Evolutionary conservation across 2,888 invertebrate genomes (phyloP).

Genomic region (Rambutsinella grinnellia): DNA sequence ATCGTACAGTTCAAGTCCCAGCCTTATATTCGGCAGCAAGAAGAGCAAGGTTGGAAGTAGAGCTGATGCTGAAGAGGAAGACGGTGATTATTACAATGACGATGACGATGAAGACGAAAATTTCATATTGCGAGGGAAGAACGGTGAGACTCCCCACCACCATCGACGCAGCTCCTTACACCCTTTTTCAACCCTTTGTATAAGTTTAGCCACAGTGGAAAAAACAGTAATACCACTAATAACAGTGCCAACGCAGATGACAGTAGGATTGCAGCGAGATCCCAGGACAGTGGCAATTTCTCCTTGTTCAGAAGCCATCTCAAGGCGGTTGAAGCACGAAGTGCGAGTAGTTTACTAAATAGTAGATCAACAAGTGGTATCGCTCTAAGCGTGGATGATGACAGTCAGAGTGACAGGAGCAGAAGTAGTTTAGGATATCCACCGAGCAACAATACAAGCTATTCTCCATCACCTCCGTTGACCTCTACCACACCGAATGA

Average conservation of each 20-base stretch:
- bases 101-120: constrained; percentile 26
- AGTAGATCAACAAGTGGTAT: constrained; percentile 33
- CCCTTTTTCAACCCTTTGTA: constrained; percentile 57
- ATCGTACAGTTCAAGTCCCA: constrained; percentile 62
- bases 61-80: constrained; percentile 8
- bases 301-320: constrained; percentile 33
- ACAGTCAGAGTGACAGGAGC: constrained; percentile 57
- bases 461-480: constrained; percentile 50
- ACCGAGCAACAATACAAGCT: constrained; percentile 34
- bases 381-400: constrained; percentile 54
- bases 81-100: constrained; percentile 45
- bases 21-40: constrained; percentile 45
- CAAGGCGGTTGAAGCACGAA: background rate
- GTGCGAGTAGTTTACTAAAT: constrained; percentile 14
- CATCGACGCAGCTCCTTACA: constrained; percentile 43
- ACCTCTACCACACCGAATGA: constrained; percentile 38
- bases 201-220: constrained; percentile 30
- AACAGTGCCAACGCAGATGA: background rate
- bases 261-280: constrained; percentile 5
- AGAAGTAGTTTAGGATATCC: constrained; percentile 57
- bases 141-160: constrained; percentile 21
- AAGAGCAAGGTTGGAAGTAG: constrained; percentile 39
- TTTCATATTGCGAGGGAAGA: constrained; percentile 6
- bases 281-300: constrained; percentile 12
- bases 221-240: constrained; percentile 6